phyloP scores from a whole-genome alignment of 2,113 vertebrate genomes.

The Paraplagusia blochii region DNA sequence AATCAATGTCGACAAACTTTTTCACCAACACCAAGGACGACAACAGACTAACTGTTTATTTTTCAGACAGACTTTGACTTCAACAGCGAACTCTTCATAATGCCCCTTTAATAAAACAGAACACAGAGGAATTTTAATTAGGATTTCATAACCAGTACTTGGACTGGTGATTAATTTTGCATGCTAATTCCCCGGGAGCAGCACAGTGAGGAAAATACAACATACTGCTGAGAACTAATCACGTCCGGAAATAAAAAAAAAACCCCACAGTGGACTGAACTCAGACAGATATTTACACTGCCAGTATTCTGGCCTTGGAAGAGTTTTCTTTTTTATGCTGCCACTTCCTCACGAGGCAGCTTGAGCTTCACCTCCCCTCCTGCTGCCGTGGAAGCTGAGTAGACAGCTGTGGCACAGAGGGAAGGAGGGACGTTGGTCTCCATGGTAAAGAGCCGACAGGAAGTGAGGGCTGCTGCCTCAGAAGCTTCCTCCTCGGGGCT shows the following conservation, averaged over 20 bases:
- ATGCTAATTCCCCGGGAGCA: conserved; percentile 56
- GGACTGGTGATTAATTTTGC: conserved; percentile 28
- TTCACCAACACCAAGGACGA: conserved; percentile 10
- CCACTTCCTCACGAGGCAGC: conserved; percentile 66
- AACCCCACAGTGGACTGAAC: background rate
- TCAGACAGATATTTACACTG: conserved; percentile 54
- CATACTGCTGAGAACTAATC: conserved; percentile 33
- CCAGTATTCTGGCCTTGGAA: conserved; percentile 16
- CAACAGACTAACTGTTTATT: conserved; percentile 6
- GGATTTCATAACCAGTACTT: conserved; percentile 41
- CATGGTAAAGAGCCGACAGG: conserved; percentile 72
- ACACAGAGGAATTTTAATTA: conserved; percentile 49
- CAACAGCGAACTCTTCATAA: conserved; percentile 36
- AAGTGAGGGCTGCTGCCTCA: conserved; percentile 22
- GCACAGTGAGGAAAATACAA: conserved; percentile 43
- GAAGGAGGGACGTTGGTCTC: conserved; percentile 62
- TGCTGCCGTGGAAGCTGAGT: conserved; percentile 58
- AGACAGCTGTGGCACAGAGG: conserved; percentile 48
- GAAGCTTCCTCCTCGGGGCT: conserved; percentile 70
- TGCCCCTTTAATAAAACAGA: conserved; percentile 50
- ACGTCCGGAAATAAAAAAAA: conserved; percentile 48
- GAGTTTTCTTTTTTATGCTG: conserved; percentile 48
- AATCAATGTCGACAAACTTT: conserved; percentile 23
- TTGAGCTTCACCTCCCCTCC: conserved; percentile 71
- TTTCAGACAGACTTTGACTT: conserved; percentile 22